These are phyloP conservation scores for Lamellibrachia luymesi DNA, from an alignment of 1,140 invertebrate species.

Conservation along the genomic window DNA sequence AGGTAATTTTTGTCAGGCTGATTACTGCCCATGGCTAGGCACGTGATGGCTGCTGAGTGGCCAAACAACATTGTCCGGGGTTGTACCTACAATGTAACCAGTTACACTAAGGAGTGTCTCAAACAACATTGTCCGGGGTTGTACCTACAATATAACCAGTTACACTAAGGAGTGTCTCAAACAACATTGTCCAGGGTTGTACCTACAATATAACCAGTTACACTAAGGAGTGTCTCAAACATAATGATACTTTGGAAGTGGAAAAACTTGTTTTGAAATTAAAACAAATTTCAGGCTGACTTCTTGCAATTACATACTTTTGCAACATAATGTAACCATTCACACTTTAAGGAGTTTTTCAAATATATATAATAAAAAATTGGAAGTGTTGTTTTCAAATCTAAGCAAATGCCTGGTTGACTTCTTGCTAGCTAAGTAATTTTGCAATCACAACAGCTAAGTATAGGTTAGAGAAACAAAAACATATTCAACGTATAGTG, in stretches of 20 bases:
- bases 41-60: slow-evolving; percentile 89
- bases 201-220: slow-evolving; percentile 65
- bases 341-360: too few species aligned
- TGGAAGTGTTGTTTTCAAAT: too few species aligned
- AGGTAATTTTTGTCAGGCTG: slow-evolving; percentile 80
- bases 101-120: background rate
- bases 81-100: slow-evolving; percentile 71
- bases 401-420: too few species aligned
- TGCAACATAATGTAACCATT: too few species aligned
- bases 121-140: slow-evolving; percentile 84
- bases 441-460: too few species aligned
- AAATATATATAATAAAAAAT: too few species aligned
- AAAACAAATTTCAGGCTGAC: too few species aligned
- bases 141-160: slow-evolving; percentile 69
- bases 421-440: too few species aligned
- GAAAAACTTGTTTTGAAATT: too few species aligned
- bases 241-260: slow-evolving; percentile 50
- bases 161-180: background rate
- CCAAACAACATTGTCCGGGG: slow-evolving; percentile 92
- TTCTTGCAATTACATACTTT: too few species aligned
- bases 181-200: slow-evolving; percentile 89
- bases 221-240: slow-evolving; percentile 43
- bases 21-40: slow-evolving; percentile 73
- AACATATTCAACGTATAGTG: too few species aligned
- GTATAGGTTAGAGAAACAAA: too few species aligned